Conservation (phyloP, 1,140 invertebrate genomes). For the Papilio machaon region DNA sequence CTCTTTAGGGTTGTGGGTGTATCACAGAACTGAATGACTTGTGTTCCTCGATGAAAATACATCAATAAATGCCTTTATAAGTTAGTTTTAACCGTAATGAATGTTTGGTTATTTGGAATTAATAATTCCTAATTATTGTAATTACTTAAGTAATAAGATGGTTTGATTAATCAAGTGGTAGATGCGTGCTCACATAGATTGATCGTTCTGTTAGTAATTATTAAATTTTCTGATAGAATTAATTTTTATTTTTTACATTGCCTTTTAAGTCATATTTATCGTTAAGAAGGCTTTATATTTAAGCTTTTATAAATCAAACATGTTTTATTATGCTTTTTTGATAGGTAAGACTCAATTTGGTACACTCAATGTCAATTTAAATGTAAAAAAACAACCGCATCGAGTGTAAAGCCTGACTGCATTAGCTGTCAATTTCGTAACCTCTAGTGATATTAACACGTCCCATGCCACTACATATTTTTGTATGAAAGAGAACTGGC, state of each 20-base stretch:
- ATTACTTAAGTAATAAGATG: not conserved
- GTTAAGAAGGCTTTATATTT: not conserved
- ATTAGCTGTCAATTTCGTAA: not conserved
- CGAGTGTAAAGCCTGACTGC: not conserved
- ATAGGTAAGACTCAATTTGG: not conserved
- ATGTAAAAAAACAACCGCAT: not conserved
- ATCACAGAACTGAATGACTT: slow-evolving; percentile 42
- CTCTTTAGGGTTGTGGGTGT: slow-evolving; percentile 44
- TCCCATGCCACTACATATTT: not conserved
- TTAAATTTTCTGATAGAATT: not conserved
- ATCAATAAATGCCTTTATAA: not conserved
- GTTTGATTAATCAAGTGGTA: no score
- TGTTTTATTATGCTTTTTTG: not conserved
- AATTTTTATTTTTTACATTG: not conserved
- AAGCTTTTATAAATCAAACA: not conserved
- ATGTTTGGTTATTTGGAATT: not conserved
- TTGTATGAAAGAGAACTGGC: not conserved
- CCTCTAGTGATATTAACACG: not conserved
- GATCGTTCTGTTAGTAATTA: not conserved
- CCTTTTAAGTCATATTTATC: no score
- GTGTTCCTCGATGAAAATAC: slow-evolving; percentile 43
- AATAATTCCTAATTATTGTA: not conserved
- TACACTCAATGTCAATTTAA: slow-evolving; percentile 1
- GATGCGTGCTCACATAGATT: no score
- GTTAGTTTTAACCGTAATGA: not conserved